Base-by-base conservation (phyloP, 2,113 vertebrate genomes). In the Oenanthe oenanthe region DNA sequence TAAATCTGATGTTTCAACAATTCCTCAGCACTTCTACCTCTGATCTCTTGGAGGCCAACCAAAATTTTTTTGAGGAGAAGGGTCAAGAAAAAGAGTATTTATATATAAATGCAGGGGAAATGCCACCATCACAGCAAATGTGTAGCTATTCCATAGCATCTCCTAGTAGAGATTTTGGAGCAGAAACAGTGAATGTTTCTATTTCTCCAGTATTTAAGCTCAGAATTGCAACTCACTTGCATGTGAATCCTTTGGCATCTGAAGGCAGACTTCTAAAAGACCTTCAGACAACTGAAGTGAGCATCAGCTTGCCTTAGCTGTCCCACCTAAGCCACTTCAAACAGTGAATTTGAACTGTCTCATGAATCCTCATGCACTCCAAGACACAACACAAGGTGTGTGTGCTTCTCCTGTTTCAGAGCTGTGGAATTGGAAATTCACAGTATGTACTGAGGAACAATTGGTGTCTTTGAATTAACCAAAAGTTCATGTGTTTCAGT, bases 351-450 rank as follows among this genome's bases (percentile, higher is more conserved):
- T 66, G 75, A 76, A 24, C 51, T 82, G 13, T n/a, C 50, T 57
- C 1, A 0, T 22, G 32, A 85, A 71, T 58, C 12, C 40, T 70
- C 20, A 18, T 17, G 16, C 25, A 29, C 18, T 83, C 38, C 28
- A 45, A 29, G 58, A 32, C 5, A 36, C 12, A 48, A 8, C 1
- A 0, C 3, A 53, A 73, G 17, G 7, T 22, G 6, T 47, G 4
- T 47, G 4, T 11, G 2, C 58, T 90, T 22, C 62, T 31, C 1
- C 9, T 34, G 5, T 38, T 79, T 88, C 4, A 0, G 45, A 79
- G 28, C 34, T 56, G 13, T 56, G 28, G 32, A 70, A 38, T 53
- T 48, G 36, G 48, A 85, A 72, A 68, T 53, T 32, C 24, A 48
- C 14, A 43, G 9, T 47, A 34, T n/a, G 17, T 45, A 10, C 7